A percentile compares a stretch with the other conserved stretches of the same genome.
phyloP scores from a whole-genome alignment of 2,797 vertebrate genomes.

The Capromys pilorides region DNA sequence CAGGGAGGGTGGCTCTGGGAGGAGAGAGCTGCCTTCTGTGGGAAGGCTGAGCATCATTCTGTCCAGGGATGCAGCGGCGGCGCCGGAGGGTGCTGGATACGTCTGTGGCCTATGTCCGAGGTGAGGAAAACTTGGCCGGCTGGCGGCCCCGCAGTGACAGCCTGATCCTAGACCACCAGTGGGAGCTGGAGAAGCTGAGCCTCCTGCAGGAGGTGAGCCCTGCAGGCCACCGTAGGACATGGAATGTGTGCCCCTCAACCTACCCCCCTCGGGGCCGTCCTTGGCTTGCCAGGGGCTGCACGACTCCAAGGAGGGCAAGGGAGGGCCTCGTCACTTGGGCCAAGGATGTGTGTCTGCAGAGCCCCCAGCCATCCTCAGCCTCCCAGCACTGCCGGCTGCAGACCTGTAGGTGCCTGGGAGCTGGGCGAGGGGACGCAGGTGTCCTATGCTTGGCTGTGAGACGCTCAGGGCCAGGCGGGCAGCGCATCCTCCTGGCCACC shows the following conservation, averaged over 20 bases:
- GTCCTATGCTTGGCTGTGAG: rapidly evolving
- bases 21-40: neutral
- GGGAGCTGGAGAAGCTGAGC: slow-evolving; percentile 99
- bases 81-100: slow-evolving; percentile 97
- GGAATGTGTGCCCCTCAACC: rapidly evolving
- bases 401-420: too few relatives aligned
- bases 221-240: neutral
- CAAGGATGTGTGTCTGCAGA: rapidly evolving
- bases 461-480: too few relatives aligned
- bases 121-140: slow-evolving; percentile 98
- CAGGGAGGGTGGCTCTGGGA: rapidly evolving
- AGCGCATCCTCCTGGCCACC: neutral
- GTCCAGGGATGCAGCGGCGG: slow-evolving; percentile 96
- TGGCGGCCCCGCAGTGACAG: slow-evolving; percentile 99
- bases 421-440: rapidly evolving
- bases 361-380: neutral
- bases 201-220: slow-evolving; percentile 94
- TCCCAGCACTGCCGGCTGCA: rapidly evolving
- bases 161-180: slow-evolving; percentile 98
- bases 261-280: rapidly evolving
- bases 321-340: rapidly evolving
- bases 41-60: neutral
- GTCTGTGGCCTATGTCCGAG: slow-evolving; percentile 96
- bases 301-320: rapidly evolving
- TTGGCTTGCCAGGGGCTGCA: neutral